Base-by-base conservation (phyloP, 2,797 vertebrate genomes). In the Myotis pilosus region DNA sequence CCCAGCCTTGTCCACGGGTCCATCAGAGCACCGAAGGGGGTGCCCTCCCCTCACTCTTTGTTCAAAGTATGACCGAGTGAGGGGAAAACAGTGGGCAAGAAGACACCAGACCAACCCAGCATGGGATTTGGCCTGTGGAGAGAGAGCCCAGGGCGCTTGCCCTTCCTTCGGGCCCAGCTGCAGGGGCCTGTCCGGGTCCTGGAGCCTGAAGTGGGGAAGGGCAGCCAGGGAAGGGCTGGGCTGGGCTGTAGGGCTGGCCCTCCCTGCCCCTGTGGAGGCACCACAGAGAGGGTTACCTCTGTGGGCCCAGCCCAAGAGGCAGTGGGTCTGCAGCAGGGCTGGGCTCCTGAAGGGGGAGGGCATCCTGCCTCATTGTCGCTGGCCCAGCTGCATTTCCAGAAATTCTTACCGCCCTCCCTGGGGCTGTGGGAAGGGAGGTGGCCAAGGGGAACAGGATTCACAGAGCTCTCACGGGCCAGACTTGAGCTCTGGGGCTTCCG, bases 321-420 rank as follows among this genome's bases (percentile, higher is more conserved):
- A 0, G 19, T 38, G 25, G 22, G 25, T 38, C 62, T 66, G 17
- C 4, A 1, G 62, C 13, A 16, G 20, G 36, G 69, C 36, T 71
- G 55, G 68, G 20, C 49, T 47, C 38, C 30, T 25, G 33, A 30
- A 36, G 38, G 74, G 20, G 5, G 36, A 13, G 62, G 41, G 53
- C 75, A 72, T 82, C 82, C 82, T 93, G 92, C 74, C n/a, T 95
- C 74, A 72, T 64, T 94, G 93, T 81, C 69, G 28, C 78, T 28
- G 64, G 30, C 60, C 57, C 47, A 80, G 20, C 33, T 23, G 10
- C 41, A 38, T 87, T 96, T 96, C 93, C 84, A 95, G 72, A 96
- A 94, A 95, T 94, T 92, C 74, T 90, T 96, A 74, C 53, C 12
- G 28, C 4, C 81, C 33, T 12, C 47, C 13, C 22, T 8, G 12